Evolutionary conservation across 2,113 vertebrate species (phyloP), one percentile per base, ranked within the genome.

Genomic region (Tragelaphus imberbis): DNA sequence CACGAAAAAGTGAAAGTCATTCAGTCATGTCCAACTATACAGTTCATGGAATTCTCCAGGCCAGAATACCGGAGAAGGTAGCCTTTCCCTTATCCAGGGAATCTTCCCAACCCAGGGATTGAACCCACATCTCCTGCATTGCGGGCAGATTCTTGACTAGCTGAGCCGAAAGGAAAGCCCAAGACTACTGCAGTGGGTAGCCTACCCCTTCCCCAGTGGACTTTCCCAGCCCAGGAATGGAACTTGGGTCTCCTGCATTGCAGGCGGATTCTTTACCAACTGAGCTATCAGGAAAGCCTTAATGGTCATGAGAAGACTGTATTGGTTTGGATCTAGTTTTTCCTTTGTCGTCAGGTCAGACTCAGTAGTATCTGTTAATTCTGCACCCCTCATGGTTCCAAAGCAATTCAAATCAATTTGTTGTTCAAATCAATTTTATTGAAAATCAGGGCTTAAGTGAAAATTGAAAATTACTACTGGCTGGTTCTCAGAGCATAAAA

Each of bases 1-100:
- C n/a, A 71, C 40, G 10, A 71, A 23, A 71, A 71, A 71, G 5
- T 40, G 19, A 71, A 40, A 40, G n/a, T 71, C n/a, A 71, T 19
- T 40, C 68, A 71, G 68, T 71, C 0, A 2, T 71, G 19, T 23
- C 9, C 2, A 0, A 36, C n/a, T 71, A 21, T 23, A 71, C n/a
- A 23, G 19, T 68, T 68, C 33, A 36, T 11, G 65, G n/a, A 71
- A 36, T 71, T 71, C 19, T 71, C 65, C 65, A 71, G n/a, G 19
- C 9, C 17, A 71, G 19, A 23, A 71, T 36, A 71, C 9, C 36
- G 19, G 4, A 36, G 9, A 21, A 36, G n/a, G 65, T 71, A 71
- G n/a, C 19, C 19, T 71, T 71, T 71, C n/a, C n/a, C 9, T 71
- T 71, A 2, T 71, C n/a, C n/a, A 21, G 17, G n/a, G n/a, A 21